These are phyloP conservation scores for Ceuthmochares aereus DNA, from an alignment of 2,113 vertebrate genomes.

Conservation along the genomic window DNA sequence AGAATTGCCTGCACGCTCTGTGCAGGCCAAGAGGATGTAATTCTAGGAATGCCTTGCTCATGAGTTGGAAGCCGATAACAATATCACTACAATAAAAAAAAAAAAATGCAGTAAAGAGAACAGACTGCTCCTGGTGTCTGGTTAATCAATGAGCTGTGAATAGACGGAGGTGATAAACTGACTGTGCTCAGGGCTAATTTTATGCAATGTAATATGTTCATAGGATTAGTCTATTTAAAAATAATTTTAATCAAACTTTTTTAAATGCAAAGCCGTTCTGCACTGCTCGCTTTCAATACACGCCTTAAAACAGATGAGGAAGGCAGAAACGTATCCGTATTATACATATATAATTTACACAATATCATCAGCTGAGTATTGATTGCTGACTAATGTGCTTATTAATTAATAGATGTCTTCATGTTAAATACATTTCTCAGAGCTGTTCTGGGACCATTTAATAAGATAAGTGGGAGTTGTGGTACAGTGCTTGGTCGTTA, in stretches of 20 bases:
- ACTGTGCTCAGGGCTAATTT: conserved; percentile 72
- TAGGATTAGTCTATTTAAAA: conserved; percentile 73
- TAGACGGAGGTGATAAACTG: conserved; percentile 71
- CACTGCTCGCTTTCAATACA: conserved; percentile 36
- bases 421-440: conserved; percentile 45
- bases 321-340: conserved; percentile 41
- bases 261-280: conserved; percentile 65
- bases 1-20: conserved; percentile 6
- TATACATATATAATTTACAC: conserved; percentile 61
- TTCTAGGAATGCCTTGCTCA: conserved; percentile 20
- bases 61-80: conserved; percentile 23
- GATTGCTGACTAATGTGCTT: conserved; percentile 62
- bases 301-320: conserved; percentile 37
- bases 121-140: conserved; percentile 57
- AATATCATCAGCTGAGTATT: conserved; percentile 56
- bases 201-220: conserved; percentile 69
- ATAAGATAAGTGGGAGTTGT: conserved; percentile 11
- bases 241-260: conserved; percentile 71
- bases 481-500: not conserved
- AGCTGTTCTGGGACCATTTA: conserved; percentile 51
- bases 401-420: conserved; percentile 69
- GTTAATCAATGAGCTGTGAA: conserved; percentile 73
- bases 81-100: not conserved
- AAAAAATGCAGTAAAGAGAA: not conserved
- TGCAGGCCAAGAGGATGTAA: conserved; percentile 34